Evolutionary conservation across 2,888 invertebrate species (phyloP).

Genomic region (Hypsopygia costalis): DNA sequence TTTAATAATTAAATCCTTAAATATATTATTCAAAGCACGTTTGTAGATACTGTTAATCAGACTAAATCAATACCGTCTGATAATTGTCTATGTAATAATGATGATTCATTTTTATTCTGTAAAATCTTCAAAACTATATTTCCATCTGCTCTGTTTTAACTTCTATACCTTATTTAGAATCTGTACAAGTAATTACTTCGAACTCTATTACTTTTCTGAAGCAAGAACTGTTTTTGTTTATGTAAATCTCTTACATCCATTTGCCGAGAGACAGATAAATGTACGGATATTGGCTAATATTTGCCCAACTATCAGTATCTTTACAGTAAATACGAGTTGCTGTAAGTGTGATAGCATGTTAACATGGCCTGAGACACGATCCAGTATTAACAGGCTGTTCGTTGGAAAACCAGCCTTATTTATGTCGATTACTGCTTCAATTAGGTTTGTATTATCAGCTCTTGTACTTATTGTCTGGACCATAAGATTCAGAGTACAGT

Average conservation of each 20-base stretch:
- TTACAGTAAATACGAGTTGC: conserved; percentile 3
- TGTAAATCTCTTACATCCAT: conserved; percentile 4
- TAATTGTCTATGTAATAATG: too few relatives aligned
- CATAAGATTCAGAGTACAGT: conserved; percentile 3
- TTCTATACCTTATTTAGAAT: too few relatives aligned
- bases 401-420: conserved; percentile 4
- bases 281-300: conserved; percentile 8
- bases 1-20: too few relatives aligned
- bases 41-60: too few relatives aligned
- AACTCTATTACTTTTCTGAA: too few relatives aligned
- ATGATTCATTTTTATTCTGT: too few relatives aligned
- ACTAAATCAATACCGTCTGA: too few relatives aligned
- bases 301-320: background rate
- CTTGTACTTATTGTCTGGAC: background rate
- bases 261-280: conserved; percentile 6
- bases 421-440: conserved; percentile 4
- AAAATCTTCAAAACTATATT: too few relatives aligned
- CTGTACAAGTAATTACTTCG: too few relatives aligned
- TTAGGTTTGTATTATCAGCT: background rate
- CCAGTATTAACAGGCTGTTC: conserved; percentile 4
- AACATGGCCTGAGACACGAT: conserved; percentile 1
- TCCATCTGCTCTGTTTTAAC: too few relatives aligned
- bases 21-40: too few relatives aligned
- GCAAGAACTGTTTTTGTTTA: conserved; percentile 5
- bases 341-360: conserved; percentile 5